A percentile compares a stretch with the other conserved stretches of the same genome.
These are phyloP conservation scores for Apus apus DNA, from an alignment of 2,113 vertebrate species.

Conservation along the genomic window DNA sequence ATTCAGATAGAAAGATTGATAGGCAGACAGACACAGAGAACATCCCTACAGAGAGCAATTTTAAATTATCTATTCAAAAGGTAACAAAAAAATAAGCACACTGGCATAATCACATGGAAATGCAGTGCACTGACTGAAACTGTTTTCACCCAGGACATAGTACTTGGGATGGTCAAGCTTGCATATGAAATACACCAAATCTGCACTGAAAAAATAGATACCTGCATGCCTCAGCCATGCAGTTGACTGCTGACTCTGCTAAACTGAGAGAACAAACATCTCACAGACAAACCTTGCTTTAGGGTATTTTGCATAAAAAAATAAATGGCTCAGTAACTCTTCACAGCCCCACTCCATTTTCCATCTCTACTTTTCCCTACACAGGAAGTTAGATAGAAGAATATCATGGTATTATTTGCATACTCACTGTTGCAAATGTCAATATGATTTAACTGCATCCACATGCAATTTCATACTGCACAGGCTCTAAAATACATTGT, in stretches of 20 bases:
- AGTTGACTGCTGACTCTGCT: neutral
- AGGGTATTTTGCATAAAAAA: neutral
- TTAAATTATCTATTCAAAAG: conserved; percentile 67
- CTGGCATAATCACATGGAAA: conserved; percentile 22
- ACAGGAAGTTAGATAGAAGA: neutral
- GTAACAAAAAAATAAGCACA: conserved; percentile 56
- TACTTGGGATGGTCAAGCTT: neutral
- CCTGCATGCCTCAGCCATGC: neutral
- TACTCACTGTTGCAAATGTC: neutral
- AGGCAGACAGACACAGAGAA: conserved; percentile 62
- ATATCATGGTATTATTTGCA: neutral
- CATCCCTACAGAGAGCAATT: conserved; percentile 62
- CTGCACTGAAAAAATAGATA: neutral
- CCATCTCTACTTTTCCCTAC: neutral
- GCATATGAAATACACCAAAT: neutral
- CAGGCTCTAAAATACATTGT: neutral
- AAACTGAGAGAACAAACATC: neutral
- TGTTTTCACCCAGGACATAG: neutral
- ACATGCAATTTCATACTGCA: neutral
- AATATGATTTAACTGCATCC: neutral
- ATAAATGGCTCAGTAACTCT: neutral
- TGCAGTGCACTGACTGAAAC: neutral
- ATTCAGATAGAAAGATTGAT: conserved; percentile 72
- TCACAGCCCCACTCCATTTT: neutral
- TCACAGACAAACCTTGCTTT: neutral